Evolutionary conservation across 2,113 vertebrate species (phyloP).

Genomic region (Plotosus lineatus): DNA sequence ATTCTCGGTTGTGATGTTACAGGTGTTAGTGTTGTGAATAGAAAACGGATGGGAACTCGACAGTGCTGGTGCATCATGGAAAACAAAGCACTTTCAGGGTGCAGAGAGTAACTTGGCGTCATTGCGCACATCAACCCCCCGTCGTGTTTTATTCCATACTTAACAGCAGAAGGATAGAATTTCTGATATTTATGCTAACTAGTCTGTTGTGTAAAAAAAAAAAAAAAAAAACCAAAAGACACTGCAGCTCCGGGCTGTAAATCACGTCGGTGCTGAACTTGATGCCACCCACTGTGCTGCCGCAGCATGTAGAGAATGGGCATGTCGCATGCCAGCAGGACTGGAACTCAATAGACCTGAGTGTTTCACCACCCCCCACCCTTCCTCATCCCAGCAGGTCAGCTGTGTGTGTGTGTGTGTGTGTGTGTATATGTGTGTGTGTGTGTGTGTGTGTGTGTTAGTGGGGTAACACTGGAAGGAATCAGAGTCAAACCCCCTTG

Average conservation of each 20-base stretch:
- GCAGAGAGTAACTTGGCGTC: neutral
- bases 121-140: slow-evolving; percentile 6
- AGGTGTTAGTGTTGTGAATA: neutral
- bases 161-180: slow-evolving; percentile 52
- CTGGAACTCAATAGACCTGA: slow-evolving; percentile 69
- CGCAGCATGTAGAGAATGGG: slow-evolving; percentile 60
- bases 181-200: slow-evolving; percentile 73
- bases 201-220: slow-evolving; percentile 62
- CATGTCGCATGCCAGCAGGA: slow-evolving; percentile 70
- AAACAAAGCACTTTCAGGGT: neutral
- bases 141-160: slow-evolving; percentile 8
- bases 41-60: neutral
- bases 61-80: neutral
- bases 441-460: slow-evolving; percentile 11
- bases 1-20: too few relatives aligned
- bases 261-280: slow-evolving; percentile 65
- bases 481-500: slow-evolving; percentile 34
- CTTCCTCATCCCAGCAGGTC: slow-evolving; percentile 25
- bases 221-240: slow-evolving; percentile 79
- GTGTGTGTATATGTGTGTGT: slow-evolving; percentile 13
- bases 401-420: slow-evolving; percentile 40
- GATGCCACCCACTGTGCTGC: slow-evolving; percentile 73
- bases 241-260: slow-evolving; percentile 66
- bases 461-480: slow-evolving; percentile 19
- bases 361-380: slow-evolving; percentile 5